These are phyloP conservation scores for Calonectris borealis DNA, from an alignment of 2,113 vertebrate species.

Conservation along the genomic window DNA sequence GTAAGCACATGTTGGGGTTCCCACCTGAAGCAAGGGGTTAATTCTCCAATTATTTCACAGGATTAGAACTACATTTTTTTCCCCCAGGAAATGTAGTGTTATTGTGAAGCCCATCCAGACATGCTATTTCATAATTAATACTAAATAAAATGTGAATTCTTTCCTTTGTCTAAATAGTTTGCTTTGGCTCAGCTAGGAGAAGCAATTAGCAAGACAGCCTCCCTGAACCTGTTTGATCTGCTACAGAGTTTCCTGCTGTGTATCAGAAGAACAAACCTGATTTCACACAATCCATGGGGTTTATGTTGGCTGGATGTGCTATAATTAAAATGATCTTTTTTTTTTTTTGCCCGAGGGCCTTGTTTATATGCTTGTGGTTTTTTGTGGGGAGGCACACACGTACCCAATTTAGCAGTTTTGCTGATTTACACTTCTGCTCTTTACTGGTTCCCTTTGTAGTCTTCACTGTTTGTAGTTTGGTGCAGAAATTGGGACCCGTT, in stretches of 20 bases:
- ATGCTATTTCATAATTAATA: conserved; percentile 46
- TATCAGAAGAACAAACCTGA: conserved; percentile 27
- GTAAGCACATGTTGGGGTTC: not conserved
- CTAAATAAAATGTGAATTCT: conserved; percentile 55
- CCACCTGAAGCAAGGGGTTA: not conserved
- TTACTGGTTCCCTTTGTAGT: not conserved
- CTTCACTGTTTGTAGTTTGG: not conserved
- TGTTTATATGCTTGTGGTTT: not conserved
- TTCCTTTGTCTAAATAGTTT: conserved; percentile 32
- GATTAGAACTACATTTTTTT: not conserved
- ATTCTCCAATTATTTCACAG: not conserved
- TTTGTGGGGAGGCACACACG: rapidly evolving
- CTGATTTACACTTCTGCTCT: not conserved
- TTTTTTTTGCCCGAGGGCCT: not conserved
- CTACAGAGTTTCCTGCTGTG: conserved; percentile 10
- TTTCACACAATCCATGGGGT: not conserved
- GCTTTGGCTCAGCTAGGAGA: conserved; percentile 43
- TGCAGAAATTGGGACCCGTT: not conserved
- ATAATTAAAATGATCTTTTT: not conserved
- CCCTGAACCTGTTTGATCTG: conserved; percentile 44
- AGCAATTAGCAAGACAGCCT: conserved; percentile 55
- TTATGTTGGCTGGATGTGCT: conserved; percentile 10
- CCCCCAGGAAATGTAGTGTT: not conserved
- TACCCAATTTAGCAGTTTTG: not conserved
- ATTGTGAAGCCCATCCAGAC: conserved; percentile 21